Evolutionary conservation across 2,888 invertebrate genomes (phyloP), one percentile per base, ranked within the genome.

Genomic region (Drosophila histrio): DNA sequence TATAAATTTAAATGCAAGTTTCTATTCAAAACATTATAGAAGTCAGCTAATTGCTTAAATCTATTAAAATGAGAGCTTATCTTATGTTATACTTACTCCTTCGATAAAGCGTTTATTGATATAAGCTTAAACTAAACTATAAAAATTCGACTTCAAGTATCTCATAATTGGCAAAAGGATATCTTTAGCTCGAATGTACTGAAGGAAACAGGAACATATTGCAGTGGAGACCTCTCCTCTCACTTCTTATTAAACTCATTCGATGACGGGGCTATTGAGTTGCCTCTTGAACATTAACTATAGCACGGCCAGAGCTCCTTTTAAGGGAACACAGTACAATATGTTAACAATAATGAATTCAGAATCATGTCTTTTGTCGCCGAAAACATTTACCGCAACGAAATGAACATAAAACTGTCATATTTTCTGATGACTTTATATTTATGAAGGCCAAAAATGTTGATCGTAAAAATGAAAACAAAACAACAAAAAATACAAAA

Each of bases 381-480:
- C 79, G 70, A 77, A 86, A 86, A 79, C 80, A 84, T 86, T 84
- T 77, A 84, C 87, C 84, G 79, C 87, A 85, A 70, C 83, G 79
- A 83, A 85, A 77, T 74, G 81, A 83, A 86, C 79, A 82, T 86
- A 80, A 87, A 86, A 82, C 87, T 89, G 89, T 89, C 89, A 88
- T 83, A 89, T 78, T 77, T 86, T 73, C 72, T 89, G 89, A 89
- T 89, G 85, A 85, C 88, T 89, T 89, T 83, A 88, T 89, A 89
- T 89, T 89, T 89, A 89, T 89, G 85, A 74, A 79, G 76, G 72
- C 72, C 79, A 79, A 87, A 83, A 79, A 87, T 86, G 83, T 76
- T 70, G 78, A 72, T 74, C 84, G 46, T 46, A 57, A 36, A 53
- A 28, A 30, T 17, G n/a, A 22, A 24, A 47, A 28, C 8, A 46